Conservation (phyloP, 2,888 invertebrate genomes). For the Drosophila mimetica region DNA sequence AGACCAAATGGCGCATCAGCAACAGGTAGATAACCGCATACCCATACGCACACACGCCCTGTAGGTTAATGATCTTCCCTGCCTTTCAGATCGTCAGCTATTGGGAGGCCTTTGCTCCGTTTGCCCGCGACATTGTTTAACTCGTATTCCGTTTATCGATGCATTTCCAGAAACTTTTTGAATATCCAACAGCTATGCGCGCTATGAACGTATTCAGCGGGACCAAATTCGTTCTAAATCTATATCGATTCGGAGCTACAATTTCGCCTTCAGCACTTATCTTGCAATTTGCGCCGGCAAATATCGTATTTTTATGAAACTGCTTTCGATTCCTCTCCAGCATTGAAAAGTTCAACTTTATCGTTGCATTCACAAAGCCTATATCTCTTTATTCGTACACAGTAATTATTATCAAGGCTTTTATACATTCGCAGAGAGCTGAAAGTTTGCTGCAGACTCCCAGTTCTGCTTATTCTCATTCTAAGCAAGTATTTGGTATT, state of each 20-base stretch:
- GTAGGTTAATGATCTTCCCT: neutral
- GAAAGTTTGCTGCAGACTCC: slow-evolving; percentile 10
- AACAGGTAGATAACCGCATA: slow-evolving; percentile 88
- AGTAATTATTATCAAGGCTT: slow-evolving; percentile 66
- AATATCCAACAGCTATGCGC: slow-evolving; percentile 42
- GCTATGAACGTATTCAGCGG: slow-evolving; percentile 60
- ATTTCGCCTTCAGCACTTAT: slow-evolving; percentile 35
- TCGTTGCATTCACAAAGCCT: slow-evolving; percentile 48
- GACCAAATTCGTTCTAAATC: slow-evolving; percentile 70
- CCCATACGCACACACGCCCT: neutral
- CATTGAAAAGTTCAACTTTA: slow-evolving; percentile 72
- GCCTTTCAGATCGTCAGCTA: slow-evolving; percentile 79
- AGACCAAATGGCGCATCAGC: slow-evolving; percentile 96
- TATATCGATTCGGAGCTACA: slow-evolving; percentile 32
- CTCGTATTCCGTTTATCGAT: slow-evolving; percentile 41
- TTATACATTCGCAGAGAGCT: slow-evolving; percentile 56
- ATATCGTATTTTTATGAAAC: slow-evolving; percentile 49
- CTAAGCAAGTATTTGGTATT: slow-evolving; percentile 63
- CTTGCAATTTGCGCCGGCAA: slow-evolving; percentile 23
- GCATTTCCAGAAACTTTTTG: slow-evolving; percentile 57
- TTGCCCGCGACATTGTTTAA: slow-evolving; percentile 96
- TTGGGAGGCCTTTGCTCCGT: slow-evolving; percentile 97
- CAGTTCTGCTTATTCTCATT: slow-evolving; percentile 50
- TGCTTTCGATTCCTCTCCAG: slow-evolving; percentile 59
- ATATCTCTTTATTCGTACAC: slow-evolving; percentile 58